Evolutionary conservation across 2,797 vertebrate genomes (phyloP).

Genomic region (Rhyacichthys aspro): DNA sequence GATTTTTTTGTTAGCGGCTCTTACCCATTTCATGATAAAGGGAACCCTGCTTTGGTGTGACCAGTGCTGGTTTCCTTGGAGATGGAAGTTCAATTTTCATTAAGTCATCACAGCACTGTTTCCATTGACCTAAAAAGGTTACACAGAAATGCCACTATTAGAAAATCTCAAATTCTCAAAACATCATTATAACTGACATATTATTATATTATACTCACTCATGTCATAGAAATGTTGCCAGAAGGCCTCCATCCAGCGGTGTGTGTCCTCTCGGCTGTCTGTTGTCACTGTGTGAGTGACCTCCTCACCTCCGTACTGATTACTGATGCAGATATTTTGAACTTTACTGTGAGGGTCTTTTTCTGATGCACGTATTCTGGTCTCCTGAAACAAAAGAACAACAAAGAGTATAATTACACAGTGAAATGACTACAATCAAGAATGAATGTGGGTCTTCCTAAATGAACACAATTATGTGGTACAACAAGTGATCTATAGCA

Average conservation of each 20-base stretch:
- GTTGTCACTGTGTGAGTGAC: slow-evolving; percentile 87
- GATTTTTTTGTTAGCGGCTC: slow-evolving; percentile 27
- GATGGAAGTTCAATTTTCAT: slow-evolving; percentile 92
- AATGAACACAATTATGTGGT: slow-evolving; percentile 37
- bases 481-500: slow-evolving; percentile 48
- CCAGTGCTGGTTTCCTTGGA: slow-evolving; percentile 84
- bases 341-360: slow-evolving; percentile 81
- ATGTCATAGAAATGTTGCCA: slow-evolving; percentile 96
- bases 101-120: slow-evolving; percentile 93
- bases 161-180: slow-evolving; percentile 1
- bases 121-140: slow-evolving; percentile 87
- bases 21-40: slow-evolving; percentile 96
- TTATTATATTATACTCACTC: too few relatives aligned
- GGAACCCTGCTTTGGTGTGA: slow-evolving; percentile 89
- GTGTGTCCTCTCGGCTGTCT: slow-evolving; percentile 84
- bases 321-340: slow-evolving; percentile 88
- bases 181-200: too few relatives aligned
- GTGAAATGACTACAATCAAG: slow-evolving; percentile 26
- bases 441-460: slow-evolving; percentile 28
- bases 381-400: slow-evolving; percentile 80
- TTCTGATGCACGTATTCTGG: slow-evolving; percentile 88
- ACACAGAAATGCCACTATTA: too few relatives aligned
- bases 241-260: slow-evolving; percentile 93
- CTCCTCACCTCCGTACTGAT: slow-evolving; percentile 88
- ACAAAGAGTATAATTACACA: slow-evolving; percentile 24